Evolutionary conservation across 2,113 vertebrate genomes (phyloP).

Genomic region (Naja naja): DNA sequence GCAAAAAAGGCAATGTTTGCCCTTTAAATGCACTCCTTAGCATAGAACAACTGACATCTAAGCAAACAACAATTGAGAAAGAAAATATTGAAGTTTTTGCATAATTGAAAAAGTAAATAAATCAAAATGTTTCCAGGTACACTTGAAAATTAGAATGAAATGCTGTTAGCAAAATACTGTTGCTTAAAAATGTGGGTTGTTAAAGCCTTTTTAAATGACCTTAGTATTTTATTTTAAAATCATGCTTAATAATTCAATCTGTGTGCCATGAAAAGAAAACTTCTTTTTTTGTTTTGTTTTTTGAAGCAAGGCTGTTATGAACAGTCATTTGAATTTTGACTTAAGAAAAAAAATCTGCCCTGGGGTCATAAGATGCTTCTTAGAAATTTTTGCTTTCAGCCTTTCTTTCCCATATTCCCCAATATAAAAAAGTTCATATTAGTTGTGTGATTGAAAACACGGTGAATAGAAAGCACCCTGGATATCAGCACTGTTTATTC

Average conservation of each 20-base stretch:
- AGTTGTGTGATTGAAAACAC: background rate
- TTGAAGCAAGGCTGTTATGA: background rate
- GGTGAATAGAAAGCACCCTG: background rate
- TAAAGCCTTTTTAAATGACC: background rate
- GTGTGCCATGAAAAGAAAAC: background rate
- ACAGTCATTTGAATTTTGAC: background rate
- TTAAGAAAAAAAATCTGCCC: background rate
- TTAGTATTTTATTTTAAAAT: background rate
- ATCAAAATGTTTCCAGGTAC: background rate
- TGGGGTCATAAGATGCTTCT: background rate
- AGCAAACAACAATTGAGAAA: background rate
- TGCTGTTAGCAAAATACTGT: background rate
- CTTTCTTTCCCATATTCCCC: background rate
- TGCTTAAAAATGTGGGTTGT: background rate
- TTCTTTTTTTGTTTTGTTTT: background rate
- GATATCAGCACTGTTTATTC: background rate
- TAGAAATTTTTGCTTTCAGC: background rate
- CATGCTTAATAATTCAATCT: conserved; percentile 3
- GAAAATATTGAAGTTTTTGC: background rate
- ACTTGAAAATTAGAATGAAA: background rate
- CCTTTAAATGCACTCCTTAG: background rate
- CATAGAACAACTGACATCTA: background rate
- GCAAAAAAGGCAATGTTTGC: background rate
- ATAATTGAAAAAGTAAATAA: background rate
- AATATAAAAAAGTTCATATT: background rate